Evolutionary conservation across 2,113 vertebrate species (phyloP).

Genomic region (Ramphastos sulfuratus): DNA sequence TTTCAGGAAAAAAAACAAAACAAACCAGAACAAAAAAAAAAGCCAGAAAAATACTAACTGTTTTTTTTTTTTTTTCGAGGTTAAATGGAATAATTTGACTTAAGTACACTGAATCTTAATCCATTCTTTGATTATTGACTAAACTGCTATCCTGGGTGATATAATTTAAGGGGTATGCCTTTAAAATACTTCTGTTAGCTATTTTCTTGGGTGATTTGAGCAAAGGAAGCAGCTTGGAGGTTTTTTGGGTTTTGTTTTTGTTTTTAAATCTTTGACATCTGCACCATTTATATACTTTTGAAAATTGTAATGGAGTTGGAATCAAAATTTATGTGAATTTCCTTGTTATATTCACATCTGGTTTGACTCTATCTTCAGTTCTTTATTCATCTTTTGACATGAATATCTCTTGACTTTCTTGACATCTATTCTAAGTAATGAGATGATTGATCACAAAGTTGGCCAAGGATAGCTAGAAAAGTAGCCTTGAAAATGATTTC

Average conservation of each 20-base stretch:
- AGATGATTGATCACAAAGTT: constrained; percentile 19
- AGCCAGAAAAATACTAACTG: neutral
- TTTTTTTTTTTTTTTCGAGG: neutral
- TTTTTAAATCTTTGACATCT: neutral
- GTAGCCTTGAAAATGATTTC: neutral
- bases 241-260: neutral
- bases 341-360: neutral
- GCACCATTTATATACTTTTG: neutral
- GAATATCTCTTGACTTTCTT: constrained; percentile 4
- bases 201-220: neutral
- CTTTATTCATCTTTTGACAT: constrained; percentile 6
- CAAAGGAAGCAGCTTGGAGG: neutral
- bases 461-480: neutral
- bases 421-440: neutral
- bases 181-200: neutral
- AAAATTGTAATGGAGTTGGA: neutral
- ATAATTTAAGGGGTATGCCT: neutral
- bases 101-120: neutral
- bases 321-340: neutral
- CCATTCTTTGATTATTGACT: neutral
- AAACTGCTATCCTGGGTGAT: neutral
- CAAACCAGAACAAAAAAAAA: too few species aligned
- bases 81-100: neutral
- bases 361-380: neutral
- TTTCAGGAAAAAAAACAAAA: neutral